Base-by-base conservation (phyloP, 1,140 invertebrate species). In the Drosophila kikkawai region DNA sequence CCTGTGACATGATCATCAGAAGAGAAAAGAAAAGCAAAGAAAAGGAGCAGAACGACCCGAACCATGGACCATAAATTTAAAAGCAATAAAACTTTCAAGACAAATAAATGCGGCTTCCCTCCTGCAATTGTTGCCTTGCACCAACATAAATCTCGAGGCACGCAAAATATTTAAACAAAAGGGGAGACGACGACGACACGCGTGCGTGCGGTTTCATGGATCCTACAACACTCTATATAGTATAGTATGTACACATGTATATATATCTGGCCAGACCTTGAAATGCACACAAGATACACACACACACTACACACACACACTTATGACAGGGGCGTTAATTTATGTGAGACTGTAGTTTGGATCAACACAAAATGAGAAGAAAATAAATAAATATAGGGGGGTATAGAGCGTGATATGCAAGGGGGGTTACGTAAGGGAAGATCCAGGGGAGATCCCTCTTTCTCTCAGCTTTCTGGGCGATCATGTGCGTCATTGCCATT, bases 61-160 rank as follows among this genome's bases (percentile, higher is more conserved):
- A 12, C 15, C 57, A 26, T 22, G 36, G 39, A 29, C 84, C 86
- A 91, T 91, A 91, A 91, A 91, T 91, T 78, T 91, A 77, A 86
- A 91, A 91, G 86, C 86, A 91, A 91, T 91, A 91, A 91, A 91
- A 91, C 86, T 91, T 86, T 91, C 86, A 91, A 91, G 86, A 91
- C 86, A 91, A 91, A 91, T 91, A 90, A 91, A 91, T 86, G 85
- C 85, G 66, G 80, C 67, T 87, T 69, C 60, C 76, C 63, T 42
- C 26, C 44, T 80, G 58, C 74, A 60, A 60, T 55, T 76, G 74
- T 58, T 75, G 45, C 44, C 44, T 8, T 15, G 44, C 44, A 81
- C 73, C 58, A 79, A 76, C 82, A 85, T 85, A 85, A 85, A 85
- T 87, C 83, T 80, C 67, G 12, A 74, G 66, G 73, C 84, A 88